Percentiles rank a stretch among this genome's conserved stretches.
phyloP scores from a whole-genome alignment of 1,140 invertebrate genomes.

The Bradysia coprophila region DNA sequence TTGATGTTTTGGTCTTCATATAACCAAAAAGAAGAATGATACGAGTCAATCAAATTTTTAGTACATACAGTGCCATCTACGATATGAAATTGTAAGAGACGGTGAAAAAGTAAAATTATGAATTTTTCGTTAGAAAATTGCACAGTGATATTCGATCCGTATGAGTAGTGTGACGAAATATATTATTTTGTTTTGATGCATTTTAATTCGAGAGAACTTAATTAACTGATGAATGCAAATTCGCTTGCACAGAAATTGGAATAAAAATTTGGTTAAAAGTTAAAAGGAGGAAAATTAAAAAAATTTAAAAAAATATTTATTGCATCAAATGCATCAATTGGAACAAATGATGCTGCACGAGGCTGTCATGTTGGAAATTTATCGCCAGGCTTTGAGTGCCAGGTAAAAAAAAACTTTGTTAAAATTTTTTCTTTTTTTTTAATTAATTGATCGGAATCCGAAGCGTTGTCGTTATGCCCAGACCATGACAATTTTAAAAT shows the following conservation, averaged over 20 bases:
- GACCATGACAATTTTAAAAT: too few relatives aligned
- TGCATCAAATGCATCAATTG: constrained; percentile 2
- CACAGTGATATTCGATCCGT: too few relatives aligned
- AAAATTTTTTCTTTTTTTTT: background rate
- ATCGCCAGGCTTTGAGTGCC: constrained; percentile 22
- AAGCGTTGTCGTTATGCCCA: too few relatives aligned
- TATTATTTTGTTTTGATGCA: background rate
- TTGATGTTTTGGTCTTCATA: too few relatives aligned
- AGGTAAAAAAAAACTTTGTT: constrained; percentile 16
- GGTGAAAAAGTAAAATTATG: too few relatives aligned
- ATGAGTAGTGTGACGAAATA: too few relatives aligned
- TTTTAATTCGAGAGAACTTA: background rate
- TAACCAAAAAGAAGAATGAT: too few relatives aligned
- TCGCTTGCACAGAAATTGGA: background rate
- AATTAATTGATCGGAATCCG: background rate
- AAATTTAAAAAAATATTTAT: too few relatives aligned
- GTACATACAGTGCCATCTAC: too few relatives aligned
- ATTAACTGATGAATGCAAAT: background rate
- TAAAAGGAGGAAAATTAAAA: background rate
- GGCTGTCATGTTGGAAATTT: constrained; percentile 25
- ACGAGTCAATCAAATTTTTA: too few relatives aligned
- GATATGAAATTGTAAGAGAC: too few relatives aligned
- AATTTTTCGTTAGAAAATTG: too few relatives aligned
- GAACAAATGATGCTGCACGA: constrained; percentile 24
- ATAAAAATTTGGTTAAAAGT: background rate